Percentiles rank a stretch among this genome's conserved stretches.
Conservation (phyloP, 2,888 invertebrate genomes). For the Carpatolechia fugitivella region DNA sequence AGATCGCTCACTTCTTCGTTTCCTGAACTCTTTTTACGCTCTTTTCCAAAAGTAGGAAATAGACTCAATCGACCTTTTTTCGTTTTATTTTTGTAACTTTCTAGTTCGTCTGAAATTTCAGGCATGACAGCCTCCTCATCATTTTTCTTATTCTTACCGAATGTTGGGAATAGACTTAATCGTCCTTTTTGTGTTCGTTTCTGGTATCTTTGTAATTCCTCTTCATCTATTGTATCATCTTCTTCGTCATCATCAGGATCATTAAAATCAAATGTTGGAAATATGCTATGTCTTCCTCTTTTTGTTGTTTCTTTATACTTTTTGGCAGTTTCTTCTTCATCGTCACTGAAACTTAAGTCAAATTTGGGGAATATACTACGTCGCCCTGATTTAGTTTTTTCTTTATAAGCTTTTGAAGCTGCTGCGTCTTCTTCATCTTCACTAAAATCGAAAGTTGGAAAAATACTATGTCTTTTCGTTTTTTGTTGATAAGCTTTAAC, state of each 20-base stretch:
- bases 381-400: conserved; percentile 58
- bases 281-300: conserved; percentile 64
- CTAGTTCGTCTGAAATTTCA: conserved; percentile 68
- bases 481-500: conserved; percentile 50
- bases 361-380: conserved; percentile 67
- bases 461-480: conserved; percentile 61
- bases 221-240: conserved; percentile 61
- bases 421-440: conserved; percentile 48
- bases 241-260: conserved; percentile 55
- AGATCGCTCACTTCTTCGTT: conserved; percentile 51
- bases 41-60: conserved; percentile 67
- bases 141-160: conserved; percentile 56
- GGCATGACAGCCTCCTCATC: conserved; percentile 64
- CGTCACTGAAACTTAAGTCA: conserved; percentile 49
- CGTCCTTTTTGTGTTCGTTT: conserved; percentile 65
- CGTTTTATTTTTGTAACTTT: conserved; percentile 67
- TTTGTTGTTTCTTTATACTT: conserved; percentile 63
- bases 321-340: conserved; percentile 51
- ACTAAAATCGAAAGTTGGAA: conserved; percentile 62
- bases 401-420: conserved; percentile 51
- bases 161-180: conserved; percentile 65
- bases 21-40: conserved; percentile 57
- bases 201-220: conserved; percentile 65
- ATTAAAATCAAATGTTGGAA: conserved; percentile 64
- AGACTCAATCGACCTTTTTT: conserved; percentile 58